Percentiles rank a stretch among this genome's conserved stretches.
These are phyloP conservation scores for Cydia splendana DNA, from an alignment of 1,140 invertebrate species.

Conservation along the genomic window DNA sequence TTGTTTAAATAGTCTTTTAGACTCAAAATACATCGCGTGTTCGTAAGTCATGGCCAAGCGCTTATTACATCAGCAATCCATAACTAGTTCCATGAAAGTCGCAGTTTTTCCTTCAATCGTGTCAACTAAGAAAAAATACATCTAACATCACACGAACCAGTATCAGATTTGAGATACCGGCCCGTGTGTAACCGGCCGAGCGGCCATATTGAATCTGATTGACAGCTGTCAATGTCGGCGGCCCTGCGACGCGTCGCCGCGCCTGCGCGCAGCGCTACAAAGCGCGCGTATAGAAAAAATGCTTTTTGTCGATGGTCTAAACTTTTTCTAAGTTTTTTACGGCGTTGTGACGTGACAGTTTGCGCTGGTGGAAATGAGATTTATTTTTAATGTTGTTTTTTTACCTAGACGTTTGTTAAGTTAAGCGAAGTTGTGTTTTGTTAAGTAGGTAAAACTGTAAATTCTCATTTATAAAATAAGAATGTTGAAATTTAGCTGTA, in stretches of 20 bases:
- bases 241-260: slow-evolving; percentile 72
- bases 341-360: slow-evolving; percentile 10
- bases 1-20: no score
- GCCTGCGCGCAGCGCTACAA: slow-evolving; percentile 59
- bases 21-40: background rate
- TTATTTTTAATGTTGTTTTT: slow-evolving; percentile 1
- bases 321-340: slow-evolving; percentile 26
- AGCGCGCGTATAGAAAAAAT: slow-evolving; percentile 49
- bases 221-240: slow-evolving; percentile 79
- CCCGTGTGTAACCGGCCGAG: slow-evolving; percentile 65
- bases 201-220: slow-evolving; percentile 78
- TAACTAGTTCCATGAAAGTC: background rate
- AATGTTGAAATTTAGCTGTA: background rate
- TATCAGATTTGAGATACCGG: slow-evolving; percentile 70
- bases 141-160: slow-evolving; percentile 61
- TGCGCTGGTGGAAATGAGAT: background rate
- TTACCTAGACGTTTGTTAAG: background rate
- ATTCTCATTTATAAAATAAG: background rate
- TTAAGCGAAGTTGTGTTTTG: background rate
- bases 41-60: background rate
- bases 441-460: background rate
- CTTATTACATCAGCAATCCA: background rate
- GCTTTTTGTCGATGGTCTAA: slow-evolving; percentile 23
- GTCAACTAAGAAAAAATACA: slow-evolving; percentile 36
- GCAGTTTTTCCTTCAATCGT: slow-evolving; percentile 36